These are phyloP conservation scores for Strix uralensis DNA, from an alignment of 2,113 vertebrate species.

Conservation along the genomic window DNA sequence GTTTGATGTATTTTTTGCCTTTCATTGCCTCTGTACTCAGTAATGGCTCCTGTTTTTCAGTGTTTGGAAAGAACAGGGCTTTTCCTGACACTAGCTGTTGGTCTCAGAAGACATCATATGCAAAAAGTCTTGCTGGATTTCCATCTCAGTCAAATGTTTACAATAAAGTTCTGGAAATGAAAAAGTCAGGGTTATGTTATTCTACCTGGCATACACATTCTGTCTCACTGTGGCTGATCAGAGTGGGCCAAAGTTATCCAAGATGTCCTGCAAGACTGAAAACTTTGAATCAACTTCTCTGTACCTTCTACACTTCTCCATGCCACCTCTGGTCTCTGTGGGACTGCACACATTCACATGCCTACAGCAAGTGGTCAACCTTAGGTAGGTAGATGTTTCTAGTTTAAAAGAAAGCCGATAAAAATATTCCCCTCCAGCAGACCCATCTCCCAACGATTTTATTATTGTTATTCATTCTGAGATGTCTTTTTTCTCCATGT, in stretches of 20 bases:
- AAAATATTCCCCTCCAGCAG: not conserved
- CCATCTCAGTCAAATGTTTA: not conserved
- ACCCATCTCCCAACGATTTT: not conserved
- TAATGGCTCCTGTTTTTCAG: not conserved
- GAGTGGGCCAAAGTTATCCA: not conserved
- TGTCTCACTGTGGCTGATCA: not conserved
- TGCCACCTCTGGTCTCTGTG: not conserved
- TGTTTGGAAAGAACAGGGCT: not conserved
- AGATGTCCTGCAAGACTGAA: not conserved
- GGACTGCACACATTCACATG: not conserved
- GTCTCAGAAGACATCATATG: not conserved
- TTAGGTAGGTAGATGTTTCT: not conserved
- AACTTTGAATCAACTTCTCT: not conserved
- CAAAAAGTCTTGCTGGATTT: not conserved
- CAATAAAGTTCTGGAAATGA: not conserved
- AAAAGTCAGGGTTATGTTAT: not conserved
- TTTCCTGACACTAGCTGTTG: not conserved
- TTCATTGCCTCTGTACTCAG: not conserved
- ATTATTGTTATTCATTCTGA: not conserved
- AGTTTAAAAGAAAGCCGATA: not conserved
- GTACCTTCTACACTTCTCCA: not conserved
- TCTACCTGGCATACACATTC: not conserved
- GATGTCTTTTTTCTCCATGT: not conserved
- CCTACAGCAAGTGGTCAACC: accelerated
- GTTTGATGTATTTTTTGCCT: not conserved